Evolutionary conservation across 2,113 vertebrate genomes (phyloP).

Genomic region (Toxotes chatareus): DNA sequence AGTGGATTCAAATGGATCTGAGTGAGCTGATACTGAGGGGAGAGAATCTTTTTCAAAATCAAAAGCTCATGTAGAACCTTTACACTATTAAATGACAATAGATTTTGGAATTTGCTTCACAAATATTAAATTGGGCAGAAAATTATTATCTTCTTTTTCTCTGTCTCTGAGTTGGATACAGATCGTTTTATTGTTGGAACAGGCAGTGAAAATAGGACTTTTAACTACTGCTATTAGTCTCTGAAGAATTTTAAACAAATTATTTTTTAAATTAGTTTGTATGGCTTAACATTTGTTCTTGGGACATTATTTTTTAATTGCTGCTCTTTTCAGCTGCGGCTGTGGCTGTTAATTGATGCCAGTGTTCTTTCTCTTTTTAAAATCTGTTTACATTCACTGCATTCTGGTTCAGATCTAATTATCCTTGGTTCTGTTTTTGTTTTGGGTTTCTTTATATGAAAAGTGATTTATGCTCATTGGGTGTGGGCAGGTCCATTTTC

Average conservation of each 20-base stretch:
- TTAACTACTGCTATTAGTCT: not conserved
- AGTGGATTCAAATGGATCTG: not conserved
- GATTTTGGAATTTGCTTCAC: not conserved
- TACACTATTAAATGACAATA: not conserved
- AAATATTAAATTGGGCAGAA: not conserved
- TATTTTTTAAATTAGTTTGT: not conserved
- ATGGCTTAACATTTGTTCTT: not conserved
- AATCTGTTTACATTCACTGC: not conserved
- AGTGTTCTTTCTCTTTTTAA: not conserved
- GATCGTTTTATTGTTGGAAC: not conserved
- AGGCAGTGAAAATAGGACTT: not conserved
- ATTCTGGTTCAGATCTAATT: not conserved
- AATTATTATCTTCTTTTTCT: not conserved
- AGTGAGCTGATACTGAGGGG: not conserved
- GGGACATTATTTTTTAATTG: not conserved
- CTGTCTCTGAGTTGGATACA: not conserved
- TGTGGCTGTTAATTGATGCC: conserved; percentile 1
- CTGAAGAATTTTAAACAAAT: not conserved
- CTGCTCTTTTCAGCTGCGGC: not conserved
- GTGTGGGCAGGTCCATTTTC: not conserved
- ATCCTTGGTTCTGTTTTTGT: not conserved
- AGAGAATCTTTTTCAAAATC: not conserved
- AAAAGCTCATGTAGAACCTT: not conserved
- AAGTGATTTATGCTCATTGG: not conserved
- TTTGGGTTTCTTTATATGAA: not conserved